Evolutionary conservation across 1,140 invertebrate genomes (phyloP).

Genomic region (Drosophila kikkawai): DNA sequence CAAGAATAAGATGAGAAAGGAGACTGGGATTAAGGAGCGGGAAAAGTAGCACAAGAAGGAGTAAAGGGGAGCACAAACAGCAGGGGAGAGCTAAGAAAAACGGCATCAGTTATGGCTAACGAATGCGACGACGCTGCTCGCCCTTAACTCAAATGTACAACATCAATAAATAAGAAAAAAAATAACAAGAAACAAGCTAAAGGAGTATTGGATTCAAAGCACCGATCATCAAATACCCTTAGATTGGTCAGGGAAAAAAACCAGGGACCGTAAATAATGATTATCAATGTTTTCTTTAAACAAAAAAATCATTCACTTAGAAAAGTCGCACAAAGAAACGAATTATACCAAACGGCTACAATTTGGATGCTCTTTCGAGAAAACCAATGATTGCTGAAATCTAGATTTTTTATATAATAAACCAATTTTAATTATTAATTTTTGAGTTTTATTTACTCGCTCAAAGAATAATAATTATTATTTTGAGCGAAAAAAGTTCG

Average conservation of each 20-base stretch:
- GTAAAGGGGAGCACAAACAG: background rate
- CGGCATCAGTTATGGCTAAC: constrained; percentile 80
- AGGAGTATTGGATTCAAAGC: background rate
- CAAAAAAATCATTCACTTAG: no score
- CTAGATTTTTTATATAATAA: no score
- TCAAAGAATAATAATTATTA: no score
- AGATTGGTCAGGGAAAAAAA: background rate
- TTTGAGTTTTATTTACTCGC: no score
- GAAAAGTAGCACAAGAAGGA: background rate
- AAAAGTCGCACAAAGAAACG: no score
- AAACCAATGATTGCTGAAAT: no score
- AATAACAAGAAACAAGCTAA: constrained; percentile 18
- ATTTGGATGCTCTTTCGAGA: no score
- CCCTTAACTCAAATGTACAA: constrained; percentile 82
- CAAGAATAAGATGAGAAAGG: background rate
- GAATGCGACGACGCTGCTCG: constrained; percentile 71
- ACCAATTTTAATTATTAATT: no score
- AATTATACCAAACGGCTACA: no score
- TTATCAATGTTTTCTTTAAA: no score
- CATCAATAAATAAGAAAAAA: constrained; percentile 78
- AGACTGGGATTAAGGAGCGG: constrained; percentile 1
- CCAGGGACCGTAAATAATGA: no score
- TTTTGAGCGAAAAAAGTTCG: no score
- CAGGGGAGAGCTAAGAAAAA: constrained; percentile 46
- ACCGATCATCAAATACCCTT: constrained; percentile 3